A percentile compares a stretch with the other conserved stretches of the same genome.
Conservation (phyloP, 1,140 invertebrate species). For the Glomeris maerens region DNA sequence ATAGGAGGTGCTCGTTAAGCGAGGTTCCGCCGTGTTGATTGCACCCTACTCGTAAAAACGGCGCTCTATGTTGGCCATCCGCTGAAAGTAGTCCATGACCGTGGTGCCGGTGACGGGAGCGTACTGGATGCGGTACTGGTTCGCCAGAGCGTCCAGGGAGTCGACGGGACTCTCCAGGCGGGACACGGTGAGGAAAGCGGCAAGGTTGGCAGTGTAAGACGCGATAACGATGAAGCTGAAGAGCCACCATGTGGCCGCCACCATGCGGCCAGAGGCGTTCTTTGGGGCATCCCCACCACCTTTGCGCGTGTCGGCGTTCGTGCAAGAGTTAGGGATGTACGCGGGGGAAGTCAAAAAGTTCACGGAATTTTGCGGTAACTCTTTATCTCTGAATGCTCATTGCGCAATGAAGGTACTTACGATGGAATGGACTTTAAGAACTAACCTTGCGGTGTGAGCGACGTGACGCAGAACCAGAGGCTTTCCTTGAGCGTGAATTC, state of each 20-base stretch:
- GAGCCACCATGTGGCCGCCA: conserved; percentile 94
- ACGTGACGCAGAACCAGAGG: conserved; percentile 98
- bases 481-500: conserved; percentile 93
- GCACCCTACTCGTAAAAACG: conserved; percentile 77
- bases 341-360: too few relatives aligned
- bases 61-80: conserved; percentile 91
- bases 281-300: conserved; percentile 92
- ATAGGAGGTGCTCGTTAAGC: too few relatives aligned
- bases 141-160: conserved; percentile 77
- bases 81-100: conserved; percentile 81
- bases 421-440: conserved; percentile 14
- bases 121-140: conserved; percentile 91
- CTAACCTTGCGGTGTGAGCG: conserved; percentile 70
- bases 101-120: conserved; percentile 70
- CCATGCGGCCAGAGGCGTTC: conserved; percentile 76
- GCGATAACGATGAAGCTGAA: conserved; percentile 97
- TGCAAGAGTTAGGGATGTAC: too few relatives aligned
- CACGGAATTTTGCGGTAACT: too few relatives aligned
- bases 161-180: conserved; percentile 82
- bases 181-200: conserved; percentile 78
- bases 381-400: too few relatives aligned
- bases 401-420: too few relatives aligned
- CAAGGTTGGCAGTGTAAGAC: conserved; percentile 94
- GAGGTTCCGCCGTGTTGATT: too few relatives aligned
- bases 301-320: too few relatives aligned